Evolutionary conservation across 2,888 invertebrate genomes (phyloP).

Genomic region (Siphlonurus alternatus): DNA sequence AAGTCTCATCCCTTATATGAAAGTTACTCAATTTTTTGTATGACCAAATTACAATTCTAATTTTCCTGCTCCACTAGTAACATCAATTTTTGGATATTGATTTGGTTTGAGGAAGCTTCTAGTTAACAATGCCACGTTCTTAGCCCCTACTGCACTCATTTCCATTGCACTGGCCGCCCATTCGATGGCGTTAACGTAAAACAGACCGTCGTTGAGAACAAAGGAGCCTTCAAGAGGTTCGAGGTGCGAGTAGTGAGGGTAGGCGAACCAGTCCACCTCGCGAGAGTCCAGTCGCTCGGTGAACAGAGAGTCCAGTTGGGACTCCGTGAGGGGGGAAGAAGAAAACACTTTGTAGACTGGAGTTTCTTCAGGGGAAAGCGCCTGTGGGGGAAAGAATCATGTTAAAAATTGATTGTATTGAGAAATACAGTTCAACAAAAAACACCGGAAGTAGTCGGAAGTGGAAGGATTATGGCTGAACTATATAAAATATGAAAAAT

Average conservation of each 20-base stretch:
- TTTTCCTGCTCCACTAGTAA: too few species aligned
- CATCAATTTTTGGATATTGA: too few species aligned
- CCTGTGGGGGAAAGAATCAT: too few species aligned
- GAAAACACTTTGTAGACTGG: slow-evolving; percentile 42
- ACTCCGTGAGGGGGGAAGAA: slow-evolving; percentile 25
- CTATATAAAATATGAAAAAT: too few species aligned
- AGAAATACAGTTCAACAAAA: too few species aligned
- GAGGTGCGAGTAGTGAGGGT: slow-evolving; percentile 33
- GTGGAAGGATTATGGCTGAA: too few species aligned
- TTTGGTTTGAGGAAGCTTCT: not conserved
- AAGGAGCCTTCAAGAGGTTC: slow-evolving; percentile 26
- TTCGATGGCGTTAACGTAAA: slow-evolving; percentile 44
- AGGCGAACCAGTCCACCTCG: slow-evolving; percentile 34
- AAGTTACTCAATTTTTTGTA: too few species aligned
- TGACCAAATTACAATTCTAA: too few species aligned
- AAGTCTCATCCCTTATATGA: too few species aligned
- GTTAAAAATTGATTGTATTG: too few species aligned
- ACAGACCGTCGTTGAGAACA: slow-evolving; percentile 32
- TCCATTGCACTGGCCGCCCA: slow-evolving; percentile 49
- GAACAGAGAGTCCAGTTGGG: slow-evolving; percentile 32
- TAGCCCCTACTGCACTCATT: slow-evolving; percentile 41
- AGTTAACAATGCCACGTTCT: slow-evolving; percentile 40
- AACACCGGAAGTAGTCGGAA: too few species aligned
- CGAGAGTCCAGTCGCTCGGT: slow-evolving; percentile 21
- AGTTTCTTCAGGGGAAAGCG: slow-evolving; percentile 12